Conservation (phyloP, 2,797 vertebrate species). For the Periparus ater region DNA sequence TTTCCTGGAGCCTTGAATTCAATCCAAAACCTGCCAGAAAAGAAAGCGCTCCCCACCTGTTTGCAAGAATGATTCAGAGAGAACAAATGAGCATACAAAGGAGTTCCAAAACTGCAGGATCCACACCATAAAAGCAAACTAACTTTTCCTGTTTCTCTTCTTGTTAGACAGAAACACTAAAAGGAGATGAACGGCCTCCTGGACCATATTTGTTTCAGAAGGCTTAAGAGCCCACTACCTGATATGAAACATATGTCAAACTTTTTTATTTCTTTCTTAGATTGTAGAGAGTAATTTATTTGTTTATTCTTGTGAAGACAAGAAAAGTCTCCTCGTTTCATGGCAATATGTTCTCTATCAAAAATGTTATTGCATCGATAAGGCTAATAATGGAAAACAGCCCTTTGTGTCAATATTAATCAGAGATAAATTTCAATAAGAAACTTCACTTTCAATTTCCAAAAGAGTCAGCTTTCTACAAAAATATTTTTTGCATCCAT, state of each 20-base stretch:
- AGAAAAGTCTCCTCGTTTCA: not conserved
- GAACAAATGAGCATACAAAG: constrained; percentile 55
- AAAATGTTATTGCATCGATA: constrained; percentile 16
- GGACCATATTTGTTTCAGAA: not conserved
- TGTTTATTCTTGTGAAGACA: not conserved
- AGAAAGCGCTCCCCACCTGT: constrained; percentile 62
- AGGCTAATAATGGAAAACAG: not conserved
- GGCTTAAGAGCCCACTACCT: not conserved
- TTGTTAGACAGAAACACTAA: not conserved
- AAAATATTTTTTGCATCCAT: not conserved
- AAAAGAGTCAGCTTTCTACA: not conserved
- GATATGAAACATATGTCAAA: not conserved
- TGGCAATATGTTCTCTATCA: not conserved
- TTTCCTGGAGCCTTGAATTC: constrained; percentile 51
- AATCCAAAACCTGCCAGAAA: constrained; percentile 49
- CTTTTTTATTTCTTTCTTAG: not conserved
- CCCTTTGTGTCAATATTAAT: constrained; percentile 67
- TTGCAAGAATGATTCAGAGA: constrained; percentile 76
- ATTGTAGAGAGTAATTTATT: not conserved
- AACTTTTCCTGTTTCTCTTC: constrained; percentile 46
- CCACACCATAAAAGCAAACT: constrained; percentile 74
- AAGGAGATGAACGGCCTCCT: not conserved
- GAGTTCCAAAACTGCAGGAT: constrained; percentile 65
- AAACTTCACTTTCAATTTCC: not conserved
- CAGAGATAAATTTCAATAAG: constrained; percentile 3